These are phyloP conservation scores for Holothuria scabra DNA, from an alignment of 53 echinoderm and acorn worm species.

Conservation along the genomic window DNA sequence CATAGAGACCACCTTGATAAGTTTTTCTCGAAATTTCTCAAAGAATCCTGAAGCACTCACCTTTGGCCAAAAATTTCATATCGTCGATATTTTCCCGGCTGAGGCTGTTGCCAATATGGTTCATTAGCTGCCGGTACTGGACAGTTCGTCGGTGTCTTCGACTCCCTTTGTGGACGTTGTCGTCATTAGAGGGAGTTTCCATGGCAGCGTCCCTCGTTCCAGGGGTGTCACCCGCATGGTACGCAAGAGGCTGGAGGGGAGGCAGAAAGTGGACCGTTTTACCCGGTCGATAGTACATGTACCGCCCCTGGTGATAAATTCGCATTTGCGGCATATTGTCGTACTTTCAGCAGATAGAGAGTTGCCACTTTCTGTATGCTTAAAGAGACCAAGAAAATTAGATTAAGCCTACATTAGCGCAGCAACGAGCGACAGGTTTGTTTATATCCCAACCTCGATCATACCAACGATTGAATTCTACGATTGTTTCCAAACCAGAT, in stretches of 20 bases:
- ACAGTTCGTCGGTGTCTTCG: conserved; percentile 24
- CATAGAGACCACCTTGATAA: too few species aligned
- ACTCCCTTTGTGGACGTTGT: too few species aligned
- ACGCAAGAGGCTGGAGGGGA: conserved; percentile 59
- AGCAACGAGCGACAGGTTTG: too few species aligned
- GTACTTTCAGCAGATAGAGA: not conserved
- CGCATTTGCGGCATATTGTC: conserved; percentile 67
- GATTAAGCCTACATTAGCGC: too few species aligned
- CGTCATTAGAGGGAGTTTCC: conserved; percentile 23
- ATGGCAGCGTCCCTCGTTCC: not conserved
- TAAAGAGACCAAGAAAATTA: too few species aligned
- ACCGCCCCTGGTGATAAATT: conserved; percentile 80
- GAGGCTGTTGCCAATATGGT: conserved; percentile 65
- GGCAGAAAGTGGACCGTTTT: conserved; percentile 81
- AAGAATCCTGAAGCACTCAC: too few species aligned
- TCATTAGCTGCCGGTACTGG: conserved; percentile 72
- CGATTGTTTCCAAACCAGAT: too few species aligned
- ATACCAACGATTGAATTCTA: too few species aligned
- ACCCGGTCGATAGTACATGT: conserved; percentile 65
- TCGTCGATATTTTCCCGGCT: conserved; percentile 80
- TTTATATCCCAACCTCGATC: too few species aligned
- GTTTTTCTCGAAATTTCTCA: too few species aligned
- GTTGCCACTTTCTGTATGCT: too few species aligned
- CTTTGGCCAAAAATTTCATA: conserved; percentile 84
- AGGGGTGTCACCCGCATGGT: not conserved